These are phyloP conservation scores for Brachylomia viminalis DNA, from an alignment of 2,888 invertebrate species.

Conservation along the genomic window DNA sequence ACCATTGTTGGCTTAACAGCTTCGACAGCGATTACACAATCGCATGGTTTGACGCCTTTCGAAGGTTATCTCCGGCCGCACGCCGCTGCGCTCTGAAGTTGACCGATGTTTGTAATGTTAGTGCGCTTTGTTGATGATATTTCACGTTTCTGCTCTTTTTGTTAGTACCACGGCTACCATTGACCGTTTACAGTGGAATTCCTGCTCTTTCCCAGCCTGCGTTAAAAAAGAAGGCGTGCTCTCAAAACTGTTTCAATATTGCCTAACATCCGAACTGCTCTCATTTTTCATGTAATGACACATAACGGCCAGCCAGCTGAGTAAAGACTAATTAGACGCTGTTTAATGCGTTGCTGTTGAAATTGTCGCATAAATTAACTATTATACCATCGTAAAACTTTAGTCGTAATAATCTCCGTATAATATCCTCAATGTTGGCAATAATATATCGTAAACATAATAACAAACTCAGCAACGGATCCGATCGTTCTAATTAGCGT, in stretches of 20 bases:
- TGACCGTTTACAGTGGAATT: slow-evolving; percentile 64
- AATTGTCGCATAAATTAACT: slow-evolving; percentile 58
- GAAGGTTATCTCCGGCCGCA: slow-evolving; percentile 80
- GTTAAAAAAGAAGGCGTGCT: slow-evolving; percentile 37
- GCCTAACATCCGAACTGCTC: slow-evolving; percentile 26
- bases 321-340: slow-evolving; percentile 55
- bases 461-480: slow-evolving; percentile 70
- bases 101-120: slow-evolving; percentile 66
- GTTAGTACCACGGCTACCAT: slow-evolving; percentile 54
- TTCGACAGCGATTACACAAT: slow-evolving; percentile 82
- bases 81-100: slow-evolving; percentile 63
- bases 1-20: slow-evolving; percentile 84
- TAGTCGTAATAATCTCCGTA: slow-evolving; percentile 36
- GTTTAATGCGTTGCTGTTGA: slow-evolving; percentile 35
- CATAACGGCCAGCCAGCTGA: slow-evolving; percentile 15
- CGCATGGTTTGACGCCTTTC: slow-evolving; percentile 80
- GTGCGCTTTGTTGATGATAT: slow-evolving; percentile 75
- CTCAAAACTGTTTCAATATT: slow-evolving; percentile 39
- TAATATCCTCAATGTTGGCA: slow-evolving; percentile 38
- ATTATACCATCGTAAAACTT: slow-evolving; percentile 47
- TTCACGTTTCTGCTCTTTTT: slow-evolving; percentile 83
- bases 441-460: slow-evolving; percentile 59
- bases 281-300: slow-evolving; percentile 45
- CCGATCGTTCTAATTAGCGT: slow-evolving; percentile 76
- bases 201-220: slow-evolving; percentile 62